Evolutionary conservation across 2,888 invertebrate species (phyloP), one percentile per base, ranked within the genome.

Genomic region (Chirona hameri): DNA sequence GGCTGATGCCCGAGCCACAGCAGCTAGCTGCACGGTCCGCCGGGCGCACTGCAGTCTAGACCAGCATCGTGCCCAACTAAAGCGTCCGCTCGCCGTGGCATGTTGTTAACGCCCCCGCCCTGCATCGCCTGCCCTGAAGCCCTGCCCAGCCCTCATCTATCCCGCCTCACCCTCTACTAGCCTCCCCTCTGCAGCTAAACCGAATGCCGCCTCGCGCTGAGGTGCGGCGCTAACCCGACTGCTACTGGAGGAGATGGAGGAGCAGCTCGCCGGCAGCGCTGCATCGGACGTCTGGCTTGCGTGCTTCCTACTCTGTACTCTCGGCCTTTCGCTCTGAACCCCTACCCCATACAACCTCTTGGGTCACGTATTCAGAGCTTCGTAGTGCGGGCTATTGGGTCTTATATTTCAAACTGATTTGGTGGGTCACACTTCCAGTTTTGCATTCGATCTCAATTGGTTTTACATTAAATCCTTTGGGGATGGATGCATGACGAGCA

Each of bases 41-140:
- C 39, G 39, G 39, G 52, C 52, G 52, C 52, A 52, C 52, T 52
- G 52, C 52, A 52, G 52, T 52, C 52, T 52, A 52, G 52, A 52
- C 18, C 52, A 52, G 52, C 52, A 52, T 52, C 52, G 52, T 52
- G 52, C 1, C 52, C 18, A 52, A 52, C 52, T 52, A 52, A 52
- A 52, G 52, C 52, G 52, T 52, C 2, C 65, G 65, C 65, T 65
- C 46, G 76, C 46, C 27, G 76, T 76, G 76, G 76, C 76, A 76
- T 76, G 76, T 76, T 76, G 76, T 76, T 76, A 46, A 76, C 76
- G 39, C 76, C 76, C 46, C 76, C 18, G 46, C 12, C 72, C 60
- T n/a, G 60, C n/a, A 60, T n/a, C 39, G 46, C 76, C 76, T 15
- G 72, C 72, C 69, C 72, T 18, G 15, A 7, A 18, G 31, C 4